A percentile compares a stretch with the other conserved stretches of the same genome.
These are phyloP conservation scores for Bombus balteatus DNA, from an alignment of 1,140 invertebrate species.

Conservation along the genomic window DNA sequence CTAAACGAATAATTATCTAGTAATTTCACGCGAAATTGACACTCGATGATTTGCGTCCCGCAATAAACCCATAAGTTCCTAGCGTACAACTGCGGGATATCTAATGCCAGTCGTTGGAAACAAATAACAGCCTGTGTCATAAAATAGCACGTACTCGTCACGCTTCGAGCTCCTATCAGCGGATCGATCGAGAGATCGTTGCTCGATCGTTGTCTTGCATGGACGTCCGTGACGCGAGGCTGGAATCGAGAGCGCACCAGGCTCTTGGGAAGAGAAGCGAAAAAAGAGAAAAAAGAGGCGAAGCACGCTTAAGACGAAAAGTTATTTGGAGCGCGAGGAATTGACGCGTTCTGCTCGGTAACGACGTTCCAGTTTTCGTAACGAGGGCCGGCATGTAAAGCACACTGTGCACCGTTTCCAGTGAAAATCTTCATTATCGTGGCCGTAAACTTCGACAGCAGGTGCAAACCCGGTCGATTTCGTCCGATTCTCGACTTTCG, in stretches of 20 bases:
- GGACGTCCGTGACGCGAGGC: conserved; percentile 10
- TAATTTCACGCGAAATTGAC: background rate
- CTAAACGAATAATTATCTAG: background rate
- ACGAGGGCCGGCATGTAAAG: conserved; percentile 43
- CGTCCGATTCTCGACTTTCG: background rate
- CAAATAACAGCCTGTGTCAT: background rate
- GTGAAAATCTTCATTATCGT: conserved; percentile 52
- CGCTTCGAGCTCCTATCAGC: background rate
- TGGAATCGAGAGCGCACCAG: conserved; percentile 19
- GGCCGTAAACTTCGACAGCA: conserved; percentile 37
- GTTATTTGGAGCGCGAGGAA: conserved; percentile 53
- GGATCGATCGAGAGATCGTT: conserved; percentile 17
- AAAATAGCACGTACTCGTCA: background rate
- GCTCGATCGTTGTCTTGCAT: background rate
- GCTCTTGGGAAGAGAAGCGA: background rate
- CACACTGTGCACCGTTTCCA: conserved; percentile 1
- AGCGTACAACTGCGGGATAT: background rate
- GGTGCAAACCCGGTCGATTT: conserved; percentile 19
- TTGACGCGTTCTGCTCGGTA: conserved; percentile 42
- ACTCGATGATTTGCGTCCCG: background rate
- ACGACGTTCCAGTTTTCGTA: conserved; percentile 51
- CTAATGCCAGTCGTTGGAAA: background rate
- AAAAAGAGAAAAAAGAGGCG: background rate
- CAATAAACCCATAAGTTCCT: background rate
- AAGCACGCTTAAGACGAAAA: conserved; percentile 43